A percentile compares a stretch with the other conserved stretches of the same genome.
phyloP scores from a whole-genome alignment of 2,113 vertebrate species.

The Laticauda laticaudata region DNA sequence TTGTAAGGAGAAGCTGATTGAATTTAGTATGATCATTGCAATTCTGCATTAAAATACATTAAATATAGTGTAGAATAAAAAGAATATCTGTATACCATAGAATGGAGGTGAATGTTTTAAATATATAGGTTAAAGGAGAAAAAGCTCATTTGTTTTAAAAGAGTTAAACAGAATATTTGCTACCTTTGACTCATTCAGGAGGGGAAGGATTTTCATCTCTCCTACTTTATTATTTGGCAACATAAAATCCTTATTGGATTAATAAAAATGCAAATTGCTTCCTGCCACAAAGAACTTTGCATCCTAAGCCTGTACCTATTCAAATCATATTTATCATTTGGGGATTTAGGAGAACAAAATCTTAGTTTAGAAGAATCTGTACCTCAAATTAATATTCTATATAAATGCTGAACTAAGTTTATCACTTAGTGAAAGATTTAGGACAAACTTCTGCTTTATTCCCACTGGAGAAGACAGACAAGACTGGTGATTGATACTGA shows the following conservation, averaged over 20 bases:
- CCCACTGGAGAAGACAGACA: constrained; percentile 22
- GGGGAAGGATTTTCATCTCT: not conserved
- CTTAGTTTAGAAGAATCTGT: not conserved
- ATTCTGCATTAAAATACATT: not conserved
- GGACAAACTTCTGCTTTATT: constrained; percentile 35
- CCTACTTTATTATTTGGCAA: constrained; percentile 1
- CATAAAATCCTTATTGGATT: not conserved
- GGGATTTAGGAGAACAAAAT: not conserved
- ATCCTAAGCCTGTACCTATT: not conserved
- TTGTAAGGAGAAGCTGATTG: not conserved
- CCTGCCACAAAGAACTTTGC: constrained; percentile 29
- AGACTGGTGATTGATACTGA: not conserved
- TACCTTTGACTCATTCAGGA: not conserved
- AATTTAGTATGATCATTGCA: not conserved
- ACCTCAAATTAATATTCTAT: constrained; percentile 17
- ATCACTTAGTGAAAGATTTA: constrained; percentile 7
- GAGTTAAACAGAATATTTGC: not conserved
- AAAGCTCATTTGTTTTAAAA: not conserved
- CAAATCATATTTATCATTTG: constrained; percentile 1
- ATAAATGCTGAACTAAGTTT: constrained; percentile 5
- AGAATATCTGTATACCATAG: too few relatives aligned
- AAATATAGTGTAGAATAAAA: not conserved
- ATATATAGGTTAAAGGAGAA: not conserved
- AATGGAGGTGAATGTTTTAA: not conserved
- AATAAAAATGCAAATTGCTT: constrained; percentile 31